phyloP scores from a whole-genome alignment of 2,888 invertebrate species.

The Stenotaenia linearis region DNA sequence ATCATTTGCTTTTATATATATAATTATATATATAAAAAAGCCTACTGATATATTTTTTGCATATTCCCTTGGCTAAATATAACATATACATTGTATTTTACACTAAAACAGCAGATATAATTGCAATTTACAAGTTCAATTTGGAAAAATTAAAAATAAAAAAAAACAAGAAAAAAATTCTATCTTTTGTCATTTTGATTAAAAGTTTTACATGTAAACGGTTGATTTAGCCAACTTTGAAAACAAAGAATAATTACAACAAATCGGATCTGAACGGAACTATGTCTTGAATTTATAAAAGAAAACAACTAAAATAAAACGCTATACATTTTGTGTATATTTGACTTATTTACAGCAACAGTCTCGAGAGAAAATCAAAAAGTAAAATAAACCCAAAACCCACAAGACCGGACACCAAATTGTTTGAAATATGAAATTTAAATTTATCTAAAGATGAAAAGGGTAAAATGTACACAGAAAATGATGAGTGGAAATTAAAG shows the following conservation, averaged over 20 bases:
- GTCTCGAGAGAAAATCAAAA: not conserved
- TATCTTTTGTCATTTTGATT: not conserved
- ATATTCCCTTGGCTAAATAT: not conserved
- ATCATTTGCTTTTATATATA: constrained; percentile 17
- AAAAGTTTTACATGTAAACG: not conserved
- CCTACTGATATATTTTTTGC: not conserved
- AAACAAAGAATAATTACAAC: not conserved
- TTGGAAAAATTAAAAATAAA: not conserved
- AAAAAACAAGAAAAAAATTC: not conserved
- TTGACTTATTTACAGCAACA: not conserved
- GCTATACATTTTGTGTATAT: not conserved
- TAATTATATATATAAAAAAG: not conserved
- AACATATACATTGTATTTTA: not conserved
- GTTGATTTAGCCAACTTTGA: not conserved
- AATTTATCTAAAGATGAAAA: not conserved
- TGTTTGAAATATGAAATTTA: not conserved
- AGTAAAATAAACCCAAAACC: not conserved
- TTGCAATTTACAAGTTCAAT: not conserved
- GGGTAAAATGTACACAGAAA: not conserved
- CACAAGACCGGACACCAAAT: not conserved
- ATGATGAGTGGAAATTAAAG: not conserved
- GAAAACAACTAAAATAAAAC: not conserved
- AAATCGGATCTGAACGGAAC: not conserved
- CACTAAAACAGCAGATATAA: not conserved
- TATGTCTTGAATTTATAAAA: not conserved